Percentiles rank a stretch among this genome's conserved stretches.
These are phyloP conservation scores for Anarsia innoxiella DNA, from an alignment of 2,888 invertebrate genomes.

Conservation along the genomic window DNA sequence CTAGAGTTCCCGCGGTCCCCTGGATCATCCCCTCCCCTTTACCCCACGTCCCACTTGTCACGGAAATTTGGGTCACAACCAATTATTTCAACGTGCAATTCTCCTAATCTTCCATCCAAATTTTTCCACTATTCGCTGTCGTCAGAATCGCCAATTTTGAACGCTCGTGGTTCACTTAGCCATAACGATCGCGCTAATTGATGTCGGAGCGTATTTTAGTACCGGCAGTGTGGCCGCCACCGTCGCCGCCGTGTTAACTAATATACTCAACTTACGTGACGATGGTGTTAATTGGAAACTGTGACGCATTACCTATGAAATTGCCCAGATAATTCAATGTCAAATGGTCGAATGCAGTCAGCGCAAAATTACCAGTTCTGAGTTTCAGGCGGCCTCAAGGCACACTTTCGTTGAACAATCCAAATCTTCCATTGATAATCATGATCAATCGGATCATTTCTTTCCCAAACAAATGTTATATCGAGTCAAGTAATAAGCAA, in stretches of 20 bases:
- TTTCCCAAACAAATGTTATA: too few relatives aligned
- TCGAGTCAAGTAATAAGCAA: constrained; percentile 26
- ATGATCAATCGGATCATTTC: constrained; percentile 11
- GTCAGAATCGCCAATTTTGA: constrained; percentile 22
- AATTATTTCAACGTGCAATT: constrained; percentile 51
- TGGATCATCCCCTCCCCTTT: constrained; percentile 44
- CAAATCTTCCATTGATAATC: too few relatives aligned
- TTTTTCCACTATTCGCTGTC: constrained; percentile 11
- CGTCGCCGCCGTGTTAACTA: constrained; percentile 28
- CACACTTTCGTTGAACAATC: constrained; percentile 6
- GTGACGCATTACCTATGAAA: constrained; percentile 23
- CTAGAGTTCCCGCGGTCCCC: constrained; percentile 44
- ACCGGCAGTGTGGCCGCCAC: too few relatives aligned
- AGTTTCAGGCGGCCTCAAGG: too few relatives aligned
- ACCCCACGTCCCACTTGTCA: constrained; percentile 43
- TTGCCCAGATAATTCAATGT: constrained; percentile 3
- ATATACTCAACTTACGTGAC: constrained; percentile 30
- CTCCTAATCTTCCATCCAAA: constrained; percentile 35
- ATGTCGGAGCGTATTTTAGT: constrained; percentile 50
- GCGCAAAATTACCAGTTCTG: too few relatives aligned
- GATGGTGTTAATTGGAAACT: constrained; percentile 34
- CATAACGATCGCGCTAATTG: constrained; percentile 41
- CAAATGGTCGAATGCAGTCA: constrained; percentile 6
- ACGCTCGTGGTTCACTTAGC: constrained; percentile 28
- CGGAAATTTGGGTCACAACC: constrained; percentile 59